phyloP scores from a whole-genome alignment of 2,797 vertebrate genomes.

The Coregonus sp. region DNA sequence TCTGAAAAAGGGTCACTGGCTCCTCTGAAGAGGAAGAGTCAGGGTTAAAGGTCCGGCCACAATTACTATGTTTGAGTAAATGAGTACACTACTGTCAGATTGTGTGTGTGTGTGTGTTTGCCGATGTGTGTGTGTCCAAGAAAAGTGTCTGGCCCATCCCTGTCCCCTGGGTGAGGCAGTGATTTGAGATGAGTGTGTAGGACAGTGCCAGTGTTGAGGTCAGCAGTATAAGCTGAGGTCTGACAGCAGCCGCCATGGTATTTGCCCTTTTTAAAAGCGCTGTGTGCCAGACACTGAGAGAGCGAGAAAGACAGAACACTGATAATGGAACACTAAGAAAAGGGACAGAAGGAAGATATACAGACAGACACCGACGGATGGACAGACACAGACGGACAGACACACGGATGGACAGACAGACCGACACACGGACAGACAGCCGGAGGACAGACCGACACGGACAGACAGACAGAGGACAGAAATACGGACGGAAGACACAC shows the following conservation, averaged over 20 bases:
- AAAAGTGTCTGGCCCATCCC: slow-evolving; percentile 18
- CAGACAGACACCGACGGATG: background rate
- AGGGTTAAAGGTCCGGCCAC: slow-evolving; percentile 59
- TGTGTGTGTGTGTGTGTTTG: background rate
- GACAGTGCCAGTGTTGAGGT: slow-evolving; percentile 28
- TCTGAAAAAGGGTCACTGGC: slow-evolving; percentile 39
- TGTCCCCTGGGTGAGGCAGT: slow-evolving; percentile 20
- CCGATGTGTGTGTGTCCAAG: background rate
- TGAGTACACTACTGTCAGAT: slow-evolving; percentile 40
- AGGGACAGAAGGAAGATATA: background rate
- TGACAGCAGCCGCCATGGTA: slow-evolving; percentile 29
- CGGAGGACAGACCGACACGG: too few relatives aligned
- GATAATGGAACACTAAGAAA: background rate
- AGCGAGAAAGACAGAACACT: background rate
- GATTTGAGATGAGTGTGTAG: slow-evolving; percentile 28
- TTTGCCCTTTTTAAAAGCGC: slow-evolving; percentile 24
- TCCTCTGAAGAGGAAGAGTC: slow-evolving; percentile 52
- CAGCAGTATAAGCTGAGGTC: slow-evolving; percentile 34
- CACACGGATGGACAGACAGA: too few relatives aligned
- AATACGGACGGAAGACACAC: too few relatives aligned
- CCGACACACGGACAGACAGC: too few relatives aligned
- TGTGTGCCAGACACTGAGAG: slow-evolving; percentile 3
- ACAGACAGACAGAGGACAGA: too few relatives aligned
- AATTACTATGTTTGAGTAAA: slow-evolving; percentile 57
- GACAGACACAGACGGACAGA: too few relatives aligned